These are phyloP conservation scores for Electrona antarctica DNA, from an alignment of 2,113 vertebrate species.

Conservation along the genomic window DNA sequence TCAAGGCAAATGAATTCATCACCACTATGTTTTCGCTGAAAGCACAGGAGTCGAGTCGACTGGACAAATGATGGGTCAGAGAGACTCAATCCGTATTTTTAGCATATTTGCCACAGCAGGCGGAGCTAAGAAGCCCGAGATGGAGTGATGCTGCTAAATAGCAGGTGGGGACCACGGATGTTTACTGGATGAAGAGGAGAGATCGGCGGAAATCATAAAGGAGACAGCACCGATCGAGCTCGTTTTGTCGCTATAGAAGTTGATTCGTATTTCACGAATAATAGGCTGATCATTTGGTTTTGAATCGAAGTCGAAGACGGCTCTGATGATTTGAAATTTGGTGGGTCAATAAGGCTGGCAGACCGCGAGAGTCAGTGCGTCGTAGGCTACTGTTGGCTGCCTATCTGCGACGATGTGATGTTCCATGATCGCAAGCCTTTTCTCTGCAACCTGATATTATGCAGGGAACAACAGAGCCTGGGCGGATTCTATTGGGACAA, in stretches of 20 bases:
- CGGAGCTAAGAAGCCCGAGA: slow-evolving; percentile 63
- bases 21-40: not conserved
- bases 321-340: not conserved
- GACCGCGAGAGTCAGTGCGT: slow-evolving; percentile 30
- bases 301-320: not conserved
- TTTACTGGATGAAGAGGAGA: slow-evolving; percentile 34
- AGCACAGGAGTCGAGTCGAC: not conserved
- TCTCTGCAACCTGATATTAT: slow-evolving; percentile 67
- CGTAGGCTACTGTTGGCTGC: slow-evolving; percentile 22
- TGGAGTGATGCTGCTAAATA: slow-evolving; percentile 57
- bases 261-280: not conserved
- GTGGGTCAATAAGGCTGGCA: not conserved
- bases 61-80: slow-evolving; percentile 28
- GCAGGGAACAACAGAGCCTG: slow-evolving; percentile 56
- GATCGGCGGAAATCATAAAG: not conserved
- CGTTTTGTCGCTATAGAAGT: not conserved
- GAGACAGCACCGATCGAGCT: not conserved
- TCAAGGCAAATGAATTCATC: not conserved
- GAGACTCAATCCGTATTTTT: slow-evolving; percentile 39
- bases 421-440: slow-evolving; percentile 41
- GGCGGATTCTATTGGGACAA: slow-evolving; percentile 65
- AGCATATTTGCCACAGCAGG: slow-evolving; percentile 50
- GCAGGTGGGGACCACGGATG: slow-evolving; percentile 69
- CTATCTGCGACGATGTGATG: slow-evolving; percentile 54
- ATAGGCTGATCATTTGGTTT: not conserved